These are phyloP conservation scores for Alviniconcha strummeri DNA, from an alignment of 2,888 invertebrate genomes.

Conservation along the genomic window DNA sequence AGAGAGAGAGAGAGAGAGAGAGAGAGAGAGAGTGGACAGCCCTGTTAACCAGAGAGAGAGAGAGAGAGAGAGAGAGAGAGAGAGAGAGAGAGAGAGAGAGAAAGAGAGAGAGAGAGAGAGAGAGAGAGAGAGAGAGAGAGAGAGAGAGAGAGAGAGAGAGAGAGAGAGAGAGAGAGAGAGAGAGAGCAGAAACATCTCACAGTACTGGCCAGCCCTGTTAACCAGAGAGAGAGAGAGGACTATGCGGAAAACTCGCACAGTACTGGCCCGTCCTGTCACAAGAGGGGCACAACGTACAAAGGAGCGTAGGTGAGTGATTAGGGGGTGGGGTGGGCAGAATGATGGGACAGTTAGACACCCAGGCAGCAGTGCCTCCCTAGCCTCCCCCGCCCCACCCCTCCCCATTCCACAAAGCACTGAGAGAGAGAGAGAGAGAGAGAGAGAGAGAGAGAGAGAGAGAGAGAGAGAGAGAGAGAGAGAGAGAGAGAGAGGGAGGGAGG, in stretches of 20 bases:
- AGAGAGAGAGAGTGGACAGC: not conserved
- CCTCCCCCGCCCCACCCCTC: too few species aligned
- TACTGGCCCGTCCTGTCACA: too few species aligned
- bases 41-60: not conserved
- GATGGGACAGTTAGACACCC: too few species aligned
- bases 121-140: slow-evolving; percentile 20
- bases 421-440: slow-evolving; percentile 10
- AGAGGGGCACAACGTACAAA: too few species aligned
- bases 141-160: slow-evolving; percentile 13
- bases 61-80: not conserved
- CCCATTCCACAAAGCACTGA: too few species aligned
- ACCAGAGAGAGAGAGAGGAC: not conserved
- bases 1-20: not conserved
- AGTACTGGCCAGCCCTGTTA: too few species aligned
- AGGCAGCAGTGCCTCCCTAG: too few species aligned
- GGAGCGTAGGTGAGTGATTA: too few species aligned
- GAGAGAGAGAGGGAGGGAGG: slow-evolving; percentile 16
- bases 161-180: slow-evolving; percentile 3
- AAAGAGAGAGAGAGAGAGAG: slow-evolving; percentile 15
- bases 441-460: slow-evolving; percentile 27
- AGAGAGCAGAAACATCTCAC: too few species aligned
- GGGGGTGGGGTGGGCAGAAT: too few species aligned
- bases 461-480: slow-evolving; percentile 27
- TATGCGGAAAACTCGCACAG: not conserved
- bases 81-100: slow-evolving; percentile 15